A percentile compares a stretch with the other conserved stretches of the same genome.
Evolutionary conservation across 1,140 invertebrate genomes (phyloP).

Genomic region (Adelges cooleyi): DNA sequence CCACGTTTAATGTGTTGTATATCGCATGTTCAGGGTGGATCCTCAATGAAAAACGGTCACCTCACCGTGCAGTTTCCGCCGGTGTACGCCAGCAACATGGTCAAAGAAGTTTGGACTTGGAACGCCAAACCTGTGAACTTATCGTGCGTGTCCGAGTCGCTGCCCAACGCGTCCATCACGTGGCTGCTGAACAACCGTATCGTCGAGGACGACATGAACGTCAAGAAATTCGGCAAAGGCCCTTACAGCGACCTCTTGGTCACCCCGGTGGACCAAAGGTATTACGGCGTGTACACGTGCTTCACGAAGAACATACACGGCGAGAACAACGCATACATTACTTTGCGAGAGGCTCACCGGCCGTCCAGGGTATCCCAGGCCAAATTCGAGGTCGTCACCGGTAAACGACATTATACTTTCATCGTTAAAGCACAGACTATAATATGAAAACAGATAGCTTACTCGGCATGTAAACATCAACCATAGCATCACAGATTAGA

Average conservation of each 20-base stretch:
- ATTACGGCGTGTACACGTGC: constrained; percentile 71
- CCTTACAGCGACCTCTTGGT: constrained; percentile 55
- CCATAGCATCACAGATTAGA: too few relatives aligned
- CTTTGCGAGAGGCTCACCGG: constrained; percentile 55
- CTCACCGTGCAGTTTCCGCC: constrained; percentile 67
- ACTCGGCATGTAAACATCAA: too few relatives aligned
- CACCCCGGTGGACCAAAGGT: constrained; percentile 47
- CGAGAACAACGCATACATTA: constrained; percentile 49
- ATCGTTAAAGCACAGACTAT: too few relatives aligned
- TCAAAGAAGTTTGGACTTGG: constrained; percentile 70
- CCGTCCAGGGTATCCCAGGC: constrained; percentile 47
- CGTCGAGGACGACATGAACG: constrained; percentile 40
- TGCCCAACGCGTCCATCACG: constrained; percentile 82
- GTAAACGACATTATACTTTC: constrained; percentile 30
- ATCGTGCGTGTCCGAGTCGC: constrained; percentile 74
- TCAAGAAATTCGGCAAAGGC: constrained; percentile 52
- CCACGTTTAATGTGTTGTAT: too few relatives aligned
- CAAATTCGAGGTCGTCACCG: constrained; percentile 51
- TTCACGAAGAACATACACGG: constrained; percentile 67
- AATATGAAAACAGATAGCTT: too few relatives aligned
- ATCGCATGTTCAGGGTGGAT: constrained; percentile 44
- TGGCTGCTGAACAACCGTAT: constrained; percentile 51
- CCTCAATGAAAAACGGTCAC: constrained; percentile 62
- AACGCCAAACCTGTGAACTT: constrained; percentile 64
- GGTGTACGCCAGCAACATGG: constrained; percentile 49